Evolutionary conservation across 2,113 vertebrate species (phyloP).

Genomic region (Danionella cerebrum): DNA sequence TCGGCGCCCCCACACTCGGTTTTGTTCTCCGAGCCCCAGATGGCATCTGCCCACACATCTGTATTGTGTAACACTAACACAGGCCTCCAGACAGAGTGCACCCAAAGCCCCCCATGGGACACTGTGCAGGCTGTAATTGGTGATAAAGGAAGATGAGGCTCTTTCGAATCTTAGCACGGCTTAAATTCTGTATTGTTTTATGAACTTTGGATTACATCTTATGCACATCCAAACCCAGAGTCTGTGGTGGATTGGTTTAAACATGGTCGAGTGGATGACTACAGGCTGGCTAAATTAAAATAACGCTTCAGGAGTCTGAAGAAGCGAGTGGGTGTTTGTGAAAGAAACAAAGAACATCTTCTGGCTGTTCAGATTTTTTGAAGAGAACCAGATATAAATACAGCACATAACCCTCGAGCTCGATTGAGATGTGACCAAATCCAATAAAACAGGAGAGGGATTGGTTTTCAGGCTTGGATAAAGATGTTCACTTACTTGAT

Average conservation of each 20-base stretch:
- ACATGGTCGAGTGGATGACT: conserved; percentile 42
- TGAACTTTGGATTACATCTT: not conserved
- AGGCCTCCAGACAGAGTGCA: conserved; percentile 52
- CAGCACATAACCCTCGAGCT: not conserved
- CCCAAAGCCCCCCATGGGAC: conserved; percentile 15
- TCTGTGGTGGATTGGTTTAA: conserved; percentile 32
- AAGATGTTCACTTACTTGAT: conserved; percentile 6
- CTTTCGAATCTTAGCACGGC: not conserved
- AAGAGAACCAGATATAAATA: not conserved
- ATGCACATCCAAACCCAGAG: not conserved
- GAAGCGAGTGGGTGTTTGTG: conserved; percentile 63
- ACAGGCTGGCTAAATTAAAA: conserved; percentile 45
- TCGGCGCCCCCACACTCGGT: conserved; percentile 50
- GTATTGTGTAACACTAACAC: conserved; percentile 70
- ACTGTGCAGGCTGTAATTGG: conserved; percentile 13
- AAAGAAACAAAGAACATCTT: conserved; percentile 63
- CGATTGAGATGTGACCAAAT: not conserved
- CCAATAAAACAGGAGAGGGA: not conserved
- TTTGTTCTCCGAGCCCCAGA: conserved; percentile 82
- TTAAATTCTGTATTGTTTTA: not conserved
- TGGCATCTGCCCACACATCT: conserved; percentile 91
- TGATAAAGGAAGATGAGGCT: not conserved
- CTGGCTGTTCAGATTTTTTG: conserved; percentile 18
- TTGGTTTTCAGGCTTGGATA: not conserved
- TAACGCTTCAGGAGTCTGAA: conserved; percentile 62